A percentile compares a stretch with the other conserved stretches of the same genome.
phyloP scores from a whole-genome alignment of 2,888 invertebrate species.

The Agrilus biguttatus region DNA sequence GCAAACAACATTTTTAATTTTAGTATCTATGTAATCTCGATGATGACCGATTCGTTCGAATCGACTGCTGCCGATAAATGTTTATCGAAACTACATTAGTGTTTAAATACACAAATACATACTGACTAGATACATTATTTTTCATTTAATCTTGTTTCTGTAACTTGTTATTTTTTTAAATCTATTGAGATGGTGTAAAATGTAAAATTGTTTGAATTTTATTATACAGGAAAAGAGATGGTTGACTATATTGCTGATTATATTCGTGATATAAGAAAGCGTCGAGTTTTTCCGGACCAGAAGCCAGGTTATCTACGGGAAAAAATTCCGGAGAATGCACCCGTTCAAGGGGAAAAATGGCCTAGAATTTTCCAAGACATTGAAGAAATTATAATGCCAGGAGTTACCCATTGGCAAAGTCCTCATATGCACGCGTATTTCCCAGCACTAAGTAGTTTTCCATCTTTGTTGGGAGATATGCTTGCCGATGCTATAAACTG shows the following conservation, averaged over 20 bases:
- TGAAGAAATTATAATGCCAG: slow-evolving; percentile 91
- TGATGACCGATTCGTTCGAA: no score
- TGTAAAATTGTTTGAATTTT: not conserved
- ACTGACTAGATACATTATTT: no score
- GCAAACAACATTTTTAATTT: no score
- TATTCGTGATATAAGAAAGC: slow-evolving; percentile 74
- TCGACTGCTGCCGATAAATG: no score
- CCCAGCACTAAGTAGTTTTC: slow-evolving; percentile 86
- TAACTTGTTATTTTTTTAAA: no score
- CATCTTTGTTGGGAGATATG: slow-evolving; percentile 92
- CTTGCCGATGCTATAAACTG: slow-evolving; percentile 88
- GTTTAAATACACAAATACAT: no score
- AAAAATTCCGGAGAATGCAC: slow-evolving; percentile 75
- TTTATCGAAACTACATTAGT: no score
- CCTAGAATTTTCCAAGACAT: slow-evolving; percentile 85
- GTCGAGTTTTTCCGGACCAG: slow-evolving; percentile 85
- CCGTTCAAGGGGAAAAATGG: slow-evolving; percentile 77
- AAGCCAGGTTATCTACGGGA: slow-evolving; percentile 88
- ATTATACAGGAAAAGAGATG: slow-evolving; percentile 77
- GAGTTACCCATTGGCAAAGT: slow-evolving; percentile 93
- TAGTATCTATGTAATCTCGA: no score
- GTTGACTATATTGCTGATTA: slow-evolving; percentile 98
- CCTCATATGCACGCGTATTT: slow-evolving; percentile 98
- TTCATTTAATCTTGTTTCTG: no score
- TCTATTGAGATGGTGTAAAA: no score